Conservation (phyloP, 2,888 invertebrate genomes). For the Exephanes ischioxanthus region DNA sequence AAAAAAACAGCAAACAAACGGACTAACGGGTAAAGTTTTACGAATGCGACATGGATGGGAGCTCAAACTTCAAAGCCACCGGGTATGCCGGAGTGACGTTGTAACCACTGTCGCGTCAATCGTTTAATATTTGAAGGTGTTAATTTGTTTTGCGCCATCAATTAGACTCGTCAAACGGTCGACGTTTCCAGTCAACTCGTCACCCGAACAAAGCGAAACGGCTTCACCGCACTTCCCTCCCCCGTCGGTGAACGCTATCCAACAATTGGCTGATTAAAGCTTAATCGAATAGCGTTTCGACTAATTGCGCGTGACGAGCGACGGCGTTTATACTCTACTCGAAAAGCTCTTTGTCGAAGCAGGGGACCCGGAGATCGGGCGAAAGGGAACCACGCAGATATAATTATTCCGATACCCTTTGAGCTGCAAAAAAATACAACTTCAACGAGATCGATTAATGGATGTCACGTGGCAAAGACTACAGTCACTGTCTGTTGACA, state of each 20-base stretch:
- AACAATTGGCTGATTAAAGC: conserved; percentile 75
- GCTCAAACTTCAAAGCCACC: conserved; percentile 46
- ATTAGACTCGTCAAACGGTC: conserved; percentile 67
- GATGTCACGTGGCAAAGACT: not conserved
- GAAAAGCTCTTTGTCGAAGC: conserved; percentile 59
- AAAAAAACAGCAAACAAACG: not conserved
- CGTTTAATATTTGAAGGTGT: conserved; percentile 69
- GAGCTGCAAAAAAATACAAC: not conserved
- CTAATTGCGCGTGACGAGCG: conserved; percentile 72
- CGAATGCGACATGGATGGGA: conserved; percentile 5
- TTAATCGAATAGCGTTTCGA: conserved; percentile 75
- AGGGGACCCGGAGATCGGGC: conserved; percentile 21
- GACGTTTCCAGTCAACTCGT: conserved; percentile 18
- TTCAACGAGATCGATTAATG: not conserved
- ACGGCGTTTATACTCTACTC: conserved; percentile 51
- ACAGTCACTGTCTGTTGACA: not conserved
- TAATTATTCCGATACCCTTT: conserved; percentile 16
- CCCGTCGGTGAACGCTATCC: conserved; percentile 51
- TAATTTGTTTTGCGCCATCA: conserved; percentile 70
- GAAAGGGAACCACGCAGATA: conserved; percentile 21
- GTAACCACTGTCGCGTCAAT: conserved; percentile 50
- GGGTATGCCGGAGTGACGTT: conserved; percentile 25
- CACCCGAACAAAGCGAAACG: conserved; percentile 63
- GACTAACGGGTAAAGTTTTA: not conserved
- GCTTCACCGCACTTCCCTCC: conserved; percentile 47